Conservation (phyloP, 2,888 invertebrate genomes). For the Xestia c-nigrum region DNA sequence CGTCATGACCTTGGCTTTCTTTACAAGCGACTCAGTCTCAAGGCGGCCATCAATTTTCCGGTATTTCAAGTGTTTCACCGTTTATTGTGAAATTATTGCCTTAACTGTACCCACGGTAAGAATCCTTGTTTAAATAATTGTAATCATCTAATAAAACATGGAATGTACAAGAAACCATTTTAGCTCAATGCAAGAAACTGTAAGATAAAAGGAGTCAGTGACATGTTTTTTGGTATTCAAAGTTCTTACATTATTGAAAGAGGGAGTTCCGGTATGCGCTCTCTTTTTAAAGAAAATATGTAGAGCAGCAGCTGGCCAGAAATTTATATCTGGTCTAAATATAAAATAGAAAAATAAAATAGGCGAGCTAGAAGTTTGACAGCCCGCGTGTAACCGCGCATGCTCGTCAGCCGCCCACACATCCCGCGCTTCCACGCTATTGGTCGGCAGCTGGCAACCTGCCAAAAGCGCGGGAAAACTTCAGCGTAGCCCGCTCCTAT, state of each 20-base stretch:
- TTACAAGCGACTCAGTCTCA: slow-evolving; percentile 69
- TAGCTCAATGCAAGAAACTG: not conserved
- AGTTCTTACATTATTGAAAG: slow-evolving; percentile 4
- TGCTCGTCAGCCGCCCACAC: slow-evolving; percentile 79
- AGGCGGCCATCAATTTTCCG: slow-evolving; percentile 74
- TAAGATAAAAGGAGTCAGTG: not conserved
- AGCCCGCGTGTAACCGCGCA: slow-evolving; percentile 67
- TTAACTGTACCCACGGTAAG: slow-evolving; percentile 7
- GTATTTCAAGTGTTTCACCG: slow-evolving; percentile 73
- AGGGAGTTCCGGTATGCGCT: slow-evolving; percentile 4
- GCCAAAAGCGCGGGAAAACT: slow-evolving; percentile 88
- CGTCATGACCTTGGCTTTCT: slow-evolving; percentile 76
- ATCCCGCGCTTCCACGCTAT: slow-evolving; percentile 81
- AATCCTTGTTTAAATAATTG: slow-evolving; percentile 10
- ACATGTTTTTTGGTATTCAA: not conserved
- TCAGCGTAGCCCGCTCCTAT: slow-evolving; percentile 79
- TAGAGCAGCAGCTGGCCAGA: slow-evolving; percentile 67
- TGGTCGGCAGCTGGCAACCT: slow-evolving; percentile 83
- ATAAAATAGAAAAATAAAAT: slow-evolving; percentile 73
- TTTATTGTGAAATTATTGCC: slow-evolving; percentile 53
- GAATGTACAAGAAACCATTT: not conserved
- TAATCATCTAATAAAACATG: not conserved
- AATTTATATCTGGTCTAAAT: slow-evolving; percentile 70
- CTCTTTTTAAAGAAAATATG: slow-evolving; percentile 30
- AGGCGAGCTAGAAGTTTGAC: slow-evolving; percentile 70